Evolutionary conservation across 2,113 vertebrate genomes (phyloP).

Genomic region (Trachemys scripta): DNA sequence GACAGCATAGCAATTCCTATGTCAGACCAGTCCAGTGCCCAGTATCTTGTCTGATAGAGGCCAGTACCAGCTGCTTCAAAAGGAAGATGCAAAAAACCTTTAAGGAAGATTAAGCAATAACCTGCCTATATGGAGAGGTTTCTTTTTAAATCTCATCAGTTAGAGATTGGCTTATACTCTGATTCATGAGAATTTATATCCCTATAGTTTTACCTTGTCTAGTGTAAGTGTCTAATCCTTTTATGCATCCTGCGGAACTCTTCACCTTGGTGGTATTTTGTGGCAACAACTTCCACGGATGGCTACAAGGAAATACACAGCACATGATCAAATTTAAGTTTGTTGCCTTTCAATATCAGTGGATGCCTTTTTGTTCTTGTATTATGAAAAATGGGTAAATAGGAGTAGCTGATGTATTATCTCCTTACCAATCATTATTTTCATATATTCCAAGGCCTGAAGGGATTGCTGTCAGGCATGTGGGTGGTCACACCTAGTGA

Average conservation of each 20-base stretch:
- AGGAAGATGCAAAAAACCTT: not conserved
- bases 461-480: no score
- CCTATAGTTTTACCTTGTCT: not conserved
- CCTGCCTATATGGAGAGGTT: no score
- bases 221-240: not conserved
- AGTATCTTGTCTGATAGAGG: not conserved
- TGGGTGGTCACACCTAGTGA: no score
- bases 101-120: not conserved
- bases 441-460: no score
- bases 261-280: not conserved
- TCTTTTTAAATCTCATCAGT: no score
- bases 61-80: not conserved
- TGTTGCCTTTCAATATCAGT: not conserved
- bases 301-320: no score
- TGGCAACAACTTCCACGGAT: no score
- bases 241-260: not conserved
- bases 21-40: not conserved
- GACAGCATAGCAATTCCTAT: not conserved
- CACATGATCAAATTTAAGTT: not conserved
- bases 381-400: no score
- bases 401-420: no score
- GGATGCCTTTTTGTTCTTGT: not conserved
- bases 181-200: not conserved
- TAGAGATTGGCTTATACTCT: no score
- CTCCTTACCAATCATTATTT: no score